Base-by-base conservation (phyloP, 2,113 vertebrate genomes). In the Cairina moschata region DNA sequence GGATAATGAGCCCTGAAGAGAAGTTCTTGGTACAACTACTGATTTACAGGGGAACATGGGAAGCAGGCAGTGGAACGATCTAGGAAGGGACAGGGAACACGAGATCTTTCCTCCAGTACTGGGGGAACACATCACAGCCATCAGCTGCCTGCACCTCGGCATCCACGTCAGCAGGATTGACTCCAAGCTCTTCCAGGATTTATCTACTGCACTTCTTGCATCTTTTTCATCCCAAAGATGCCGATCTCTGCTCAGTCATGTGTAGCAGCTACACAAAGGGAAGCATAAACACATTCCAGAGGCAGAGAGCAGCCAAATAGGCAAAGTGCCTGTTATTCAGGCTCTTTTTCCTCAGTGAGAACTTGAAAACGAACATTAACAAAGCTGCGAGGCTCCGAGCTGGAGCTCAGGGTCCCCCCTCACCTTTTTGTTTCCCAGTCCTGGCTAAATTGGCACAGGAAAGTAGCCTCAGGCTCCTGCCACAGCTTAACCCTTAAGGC, bases 141-240 rank as follows among this genome's bases (percentile, higher is more conserved):
- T 10, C 79, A 72, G 93, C 74, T 79, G 84, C 82, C 68, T 36
- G 42, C 58, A 40, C 18, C 62, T 65, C 91, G 63, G 68, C 60
- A 46, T 8, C 42, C 10, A 8, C 65, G 55, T 21, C 65, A 56
- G 60, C 74, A 79, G 85, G 44, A 77, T n/a, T 8, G 74, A 91
- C 93, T 92, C 93, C 87, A 85, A 62, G 68, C 63, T 95, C 96
- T 94, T 71, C 60, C n/a, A 74, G 46, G 55, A 42, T 46, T 85
- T 17, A 29, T n/a, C 76, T 73, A 21, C 76, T 20, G 50, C 18
- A 6, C 56, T 14, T 60, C 67, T 67, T 6, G 60, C 5, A 2
- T 52, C 50, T 72, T 40, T 75, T n/a, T n/a, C 69, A 78, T 31
- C 74, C 78, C 15, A 58, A 44, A 69, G 44, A 46, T 0, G 8